Conservation (phyloP, 1,140 invertebrate genomes). For the Tetramorium alpestre region DNA sequence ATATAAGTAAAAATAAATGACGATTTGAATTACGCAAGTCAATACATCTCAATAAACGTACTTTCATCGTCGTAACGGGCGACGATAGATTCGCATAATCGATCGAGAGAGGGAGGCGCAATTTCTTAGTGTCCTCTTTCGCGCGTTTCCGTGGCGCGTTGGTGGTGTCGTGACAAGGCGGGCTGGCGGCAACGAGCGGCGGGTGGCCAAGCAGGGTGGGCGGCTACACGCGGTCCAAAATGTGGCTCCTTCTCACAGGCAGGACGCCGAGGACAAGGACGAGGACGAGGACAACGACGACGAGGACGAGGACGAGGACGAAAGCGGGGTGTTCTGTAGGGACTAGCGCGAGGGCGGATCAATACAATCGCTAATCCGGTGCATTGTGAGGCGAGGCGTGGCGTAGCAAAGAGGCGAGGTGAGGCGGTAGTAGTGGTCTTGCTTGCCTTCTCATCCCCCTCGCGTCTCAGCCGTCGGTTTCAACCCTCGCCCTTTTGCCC, state of each 20-base stretch:
- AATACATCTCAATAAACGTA: conserved; percentile 10
- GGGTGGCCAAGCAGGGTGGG: conserved; percentile 64
- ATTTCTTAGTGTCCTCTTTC: conserved; percentile 61
- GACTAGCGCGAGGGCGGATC: conserved; percentile 85
- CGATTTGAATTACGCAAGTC: background rate
- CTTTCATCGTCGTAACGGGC: background rate
- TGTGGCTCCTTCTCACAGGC: conserved; percentile 78
- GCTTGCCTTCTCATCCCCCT: conserved; percentile 76
- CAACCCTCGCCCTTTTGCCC: conserved; percentile 64
- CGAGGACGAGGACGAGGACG: conserved; percentile 54
- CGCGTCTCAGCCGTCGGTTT: conserved; percentile 72
- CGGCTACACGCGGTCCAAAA: conserved; percentile 77
- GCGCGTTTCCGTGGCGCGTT: conserved; percentile 61
- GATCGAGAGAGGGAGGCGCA: conserved; percentile 33
- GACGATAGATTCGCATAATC: conserved; percentile 55
- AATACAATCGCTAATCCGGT: conserved; percentile 86
- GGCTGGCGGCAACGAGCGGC: conserved; percentile 40
- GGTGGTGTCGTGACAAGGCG: conserved; percentile 72
- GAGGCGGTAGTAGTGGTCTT: conserved; percentile 78
- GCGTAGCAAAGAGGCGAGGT: conserved; percentile 83
- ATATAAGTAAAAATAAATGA: background rate
- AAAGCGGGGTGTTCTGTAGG: conserved; percentile 76
- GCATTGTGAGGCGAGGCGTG: conserved; percentile 84
- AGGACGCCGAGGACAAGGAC: conserved; percentile 72
- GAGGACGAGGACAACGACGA: conserved; percentile 59